Evolutionary conservation across 2,797 vertebrate species (phyloP).

Genomic region (Saguinus oedipus): DNA sequence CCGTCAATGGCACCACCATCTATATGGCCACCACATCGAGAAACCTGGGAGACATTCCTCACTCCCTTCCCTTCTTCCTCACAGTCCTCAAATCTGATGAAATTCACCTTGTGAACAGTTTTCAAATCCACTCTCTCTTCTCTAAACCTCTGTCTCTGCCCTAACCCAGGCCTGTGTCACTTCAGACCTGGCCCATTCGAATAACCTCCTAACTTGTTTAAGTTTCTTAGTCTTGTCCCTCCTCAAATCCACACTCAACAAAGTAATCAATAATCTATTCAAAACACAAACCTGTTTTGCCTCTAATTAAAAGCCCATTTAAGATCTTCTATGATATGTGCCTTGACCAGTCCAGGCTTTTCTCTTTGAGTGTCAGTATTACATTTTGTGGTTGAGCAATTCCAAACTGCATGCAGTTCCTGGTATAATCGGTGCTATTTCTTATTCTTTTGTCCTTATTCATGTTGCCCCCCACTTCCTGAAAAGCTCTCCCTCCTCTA

Average conservation of each 20-base stretch:
- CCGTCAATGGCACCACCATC: not conserved
- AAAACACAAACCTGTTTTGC: slow-evolving; percentile 1
- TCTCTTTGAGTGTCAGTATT: slow-evolving; percentile 4
- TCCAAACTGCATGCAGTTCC: not conserved
- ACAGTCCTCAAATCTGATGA: not conserved
- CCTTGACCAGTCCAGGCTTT: slow-evolving; percentile 11
- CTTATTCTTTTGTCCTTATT: not conserved
- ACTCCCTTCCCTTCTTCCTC: slow-evolving; percentile 19
- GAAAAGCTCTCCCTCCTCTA: not conserved
- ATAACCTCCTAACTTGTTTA: not conserved
- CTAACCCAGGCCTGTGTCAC: not conserved
- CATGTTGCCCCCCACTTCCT: not conserved
- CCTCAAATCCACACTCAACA: not conserved
- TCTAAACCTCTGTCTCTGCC: not conserved
- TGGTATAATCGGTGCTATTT: not conserved
- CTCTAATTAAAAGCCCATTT: slow-evolving; percentile 17
- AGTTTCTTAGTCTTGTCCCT: not conserved
- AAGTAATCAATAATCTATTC: not conserved
- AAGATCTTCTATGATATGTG: not conserved
- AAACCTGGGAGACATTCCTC: not conserved
- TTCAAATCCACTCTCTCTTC: not conserved
- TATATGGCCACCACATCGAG: not conserved
- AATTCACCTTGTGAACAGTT: not conserved
- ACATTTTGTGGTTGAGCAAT: not conserved
- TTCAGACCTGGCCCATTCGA: not conserved